Percentiles rank a stretch among this genome's conserved stretches.
phyloP scores from a whole-genome alignment of 2,888 invertebrate species.

The Magallana nippona region DNA sequence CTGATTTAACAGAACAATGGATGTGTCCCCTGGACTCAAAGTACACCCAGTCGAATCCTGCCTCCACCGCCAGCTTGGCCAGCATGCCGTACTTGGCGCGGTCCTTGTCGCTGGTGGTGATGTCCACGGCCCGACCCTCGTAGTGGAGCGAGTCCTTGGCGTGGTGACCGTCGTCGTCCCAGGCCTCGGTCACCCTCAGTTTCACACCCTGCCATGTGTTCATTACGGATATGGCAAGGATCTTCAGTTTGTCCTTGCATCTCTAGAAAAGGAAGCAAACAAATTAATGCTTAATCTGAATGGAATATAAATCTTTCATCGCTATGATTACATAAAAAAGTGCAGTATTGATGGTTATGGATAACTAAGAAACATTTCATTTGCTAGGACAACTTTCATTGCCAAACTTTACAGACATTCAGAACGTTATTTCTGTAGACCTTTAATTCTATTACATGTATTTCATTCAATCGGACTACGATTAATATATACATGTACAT shows the following conservation, averaged over 20 bases:
- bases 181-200: constrained; percentile 95
- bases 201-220: constrained; percentile 98
- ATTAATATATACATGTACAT: neutral
- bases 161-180: constrained; percentile 92
- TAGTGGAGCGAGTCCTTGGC: constrained; percentile 92
- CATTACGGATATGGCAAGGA: constrained; percentile 96
- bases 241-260: constrained; percentile 96
- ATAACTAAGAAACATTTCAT: too few species aligned
- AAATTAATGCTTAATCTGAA: neutral
- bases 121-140: constrained; percentile 97
- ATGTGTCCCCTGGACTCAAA: constrained; percentile 96
- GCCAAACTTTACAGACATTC: too few species aligned
- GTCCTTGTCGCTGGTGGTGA: constrained; percentile 96
- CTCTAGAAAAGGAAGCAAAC: constrained; percentile 85
- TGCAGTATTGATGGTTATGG: neutral
- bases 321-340: neutral
- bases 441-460: too few species aligned
- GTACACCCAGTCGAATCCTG: constrained; percentile 99
- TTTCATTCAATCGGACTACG: too few species aligned
- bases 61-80: constrained; percentile 95
- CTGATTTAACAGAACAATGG: constrained; percentile 98
- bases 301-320: neutral
- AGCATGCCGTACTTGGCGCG: constrained; percentile 96
- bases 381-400: too few species aligned
- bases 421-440: too few species aligned